A percentile compares a stretch with the other conserved stretches of the same genome.
phyloP scores from a whole-genome alignment of 2,113 vertebrate species.

The Tamias sibiricus region DNA sequence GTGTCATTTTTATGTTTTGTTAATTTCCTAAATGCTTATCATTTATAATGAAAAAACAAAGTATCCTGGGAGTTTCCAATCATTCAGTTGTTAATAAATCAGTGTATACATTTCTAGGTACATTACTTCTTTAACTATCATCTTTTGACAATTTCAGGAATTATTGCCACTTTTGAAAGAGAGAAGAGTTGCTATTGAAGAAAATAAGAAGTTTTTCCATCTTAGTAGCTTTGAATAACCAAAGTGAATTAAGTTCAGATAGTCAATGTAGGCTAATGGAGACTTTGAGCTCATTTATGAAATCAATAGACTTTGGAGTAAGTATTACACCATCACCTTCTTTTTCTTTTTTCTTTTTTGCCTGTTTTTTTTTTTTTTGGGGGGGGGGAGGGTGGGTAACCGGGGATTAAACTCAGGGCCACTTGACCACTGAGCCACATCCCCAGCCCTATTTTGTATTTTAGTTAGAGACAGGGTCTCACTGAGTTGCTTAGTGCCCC shows the following conservation, averaged over 20 bases:
- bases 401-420: too few species aligned
- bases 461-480: too few species aligned
- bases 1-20: not conserved
- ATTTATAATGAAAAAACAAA: not conserved
- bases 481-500: too few species aligned
- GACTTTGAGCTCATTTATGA: not conserved
- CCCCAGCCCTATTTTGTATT: too few species aligned
- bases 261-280: not conserved
- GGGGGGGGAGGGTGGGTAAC: too few species aligned
- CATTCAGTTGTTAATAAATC: not conserved
- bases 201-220: not conserved
- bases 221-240: not conserved
- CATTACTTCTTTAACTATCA: not conserved
- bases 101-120: not conserved
- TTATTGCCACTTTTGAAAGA: not conserved
- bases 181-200: not conserved
- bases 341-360: too few species aligned
- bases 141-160: not conserved
- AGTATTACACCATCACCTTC: not conserved
- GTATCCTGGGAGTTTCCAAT: not conserved
- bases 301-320: not conserved
- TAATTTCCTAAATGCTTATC: conserved; percentile 4
- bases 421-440: too few species aligned
- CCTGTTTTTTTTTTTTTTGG: too few species aligned
- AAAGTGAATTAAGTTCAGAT: conserved; percentile 22